Evolutionary conservation across 1,140 invertebrate species (phyloP).

Genomic region (Zophobas atratus): DNA sequence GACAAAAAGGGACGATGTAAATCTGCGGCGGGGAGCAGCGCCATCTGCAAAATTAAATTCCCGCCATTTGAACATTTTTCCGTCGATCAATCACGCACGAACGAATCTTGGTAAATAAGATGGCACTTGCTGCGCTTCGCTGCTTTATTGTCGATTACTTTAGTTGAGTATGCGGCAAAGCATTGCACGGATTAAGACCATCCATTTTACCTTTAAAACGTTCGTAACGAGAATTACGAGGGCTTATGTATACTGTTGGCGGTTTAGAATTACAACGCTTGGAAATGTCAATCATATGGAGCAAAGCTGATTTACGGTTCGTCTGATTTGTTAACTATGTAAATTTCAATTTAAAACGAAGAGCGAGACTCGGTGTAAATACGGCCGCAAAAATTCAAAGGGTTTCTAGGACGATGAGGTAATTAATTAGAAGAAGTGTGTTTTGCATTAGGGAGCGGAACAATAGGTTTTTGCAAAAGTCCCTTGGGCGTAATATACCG

Average conservation of each 20-base stretch:
- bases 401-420: no score
- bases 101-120: slow-evolving; percentile 47
- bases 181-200: slow-evolving; percentile 44
- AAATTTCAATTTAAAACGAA: slow-evolving; percentile 40
- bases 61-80: slow-evolving; percentile 46
- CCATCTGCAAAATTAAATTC: slow-evolving; percentile 50
- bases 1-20: slow-evolving; percentile 15
- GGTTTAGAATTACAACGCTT: slow-evolving; percentile 26
- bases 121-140: slow-evolving; percentile 39
- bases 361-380: slow-evolving; percentile 8
- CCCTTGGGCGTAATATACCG: no score
- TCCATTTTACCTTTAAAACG: slow-evolving; percentile 35
- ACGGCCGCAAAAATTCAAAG: slow-evolving; percentile 14
- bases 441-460: no score
- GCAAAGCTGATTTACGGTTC: slow-evolving; percentile 34
- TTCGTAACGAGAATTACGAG: slow-evolving; percentile 38
- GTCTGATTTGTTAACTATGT: slow-evolving; percentile 39
- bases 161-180: slow-evolving; percentile 24
- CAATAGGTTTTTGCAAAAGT: no score
- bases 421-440: no score
- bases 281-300: slow-evolving; percentile 28
- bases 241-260: slow-evolving; percentile 13
- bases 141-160: slow-evolving; percentile 44
- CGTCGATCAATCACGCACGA: slow-evolving; percentile 46
- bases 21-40: slow-evolving; percentile 3